A percentile compares a stretch with the other conserved stretches of the same genome.
These are phyloP conservation scores for Carassius gibelio DNA, from an alignment of 2,113 vertebrate species.

Conservation along the genomic window DNA sequence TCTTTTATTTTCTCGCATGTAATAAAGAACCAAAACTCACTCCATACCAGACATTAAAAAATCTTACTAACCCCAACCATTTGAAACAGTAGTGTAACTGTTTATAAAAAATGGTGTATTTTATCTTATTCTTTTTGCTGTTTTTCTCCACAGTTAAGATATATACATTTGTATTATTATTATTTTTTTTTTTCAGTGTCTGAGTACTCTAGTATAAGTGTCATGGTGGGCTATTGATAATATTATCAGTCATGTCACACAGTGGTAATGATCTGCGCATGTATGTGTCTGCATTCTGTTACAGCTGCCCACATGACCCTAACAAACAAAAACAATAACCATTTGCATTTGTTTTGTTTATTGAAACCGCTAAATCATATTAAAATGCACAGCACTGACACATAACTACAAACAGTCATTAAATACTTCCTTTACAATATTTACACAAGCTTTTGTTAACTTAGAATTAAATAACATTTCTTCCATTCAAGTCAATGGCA, in stretches of 20 bases:
- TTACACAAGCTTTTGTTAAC: constrained; percentile 58
- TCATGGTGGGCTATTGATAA: neutral
- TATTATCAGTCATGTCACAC: neutral
- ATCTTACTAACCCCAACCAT: too few relatives aligned
- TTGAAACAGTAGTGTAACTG: too few relatives aligned
- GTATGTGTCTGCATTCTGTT: neutral
- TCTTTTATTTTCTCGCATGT: too few relatives aligned
- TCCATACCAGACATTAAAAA: too few relatives aligned
- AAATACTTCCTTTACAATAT: constrained; percentile 43
- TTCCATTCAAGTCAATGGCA: constrained; percentile 62
- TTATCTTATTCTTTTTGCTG: too few relatives aligned
- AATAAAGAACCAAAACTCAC: too few relatives aligned
- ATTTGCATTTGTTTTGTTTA: constrained; percentile 22
- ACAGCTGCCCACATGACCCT: too few relatives aligned
- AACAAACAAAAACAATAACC: neutral
- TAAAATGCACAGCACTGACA: neutral
- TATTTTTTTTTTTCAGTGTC: too few relatives aligned
- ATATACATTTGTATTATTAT: too few relatives aligned
- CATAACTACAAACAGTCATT: constrained; percentile 16
- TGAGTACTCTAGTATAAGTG: too few relatives aligned
- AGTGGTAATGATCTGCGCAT: neutral
- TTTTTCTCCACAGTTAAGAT: too few relatives aligned
- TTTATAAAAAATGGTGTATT: too few relatives aligned
- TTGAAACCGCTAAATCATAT: neutral
- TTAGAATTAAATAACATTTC: constrained; percentile 65